Base-by-base conservation (phyloP, 2,888 invertebrate species). In the Rapana venosa region DNA sequence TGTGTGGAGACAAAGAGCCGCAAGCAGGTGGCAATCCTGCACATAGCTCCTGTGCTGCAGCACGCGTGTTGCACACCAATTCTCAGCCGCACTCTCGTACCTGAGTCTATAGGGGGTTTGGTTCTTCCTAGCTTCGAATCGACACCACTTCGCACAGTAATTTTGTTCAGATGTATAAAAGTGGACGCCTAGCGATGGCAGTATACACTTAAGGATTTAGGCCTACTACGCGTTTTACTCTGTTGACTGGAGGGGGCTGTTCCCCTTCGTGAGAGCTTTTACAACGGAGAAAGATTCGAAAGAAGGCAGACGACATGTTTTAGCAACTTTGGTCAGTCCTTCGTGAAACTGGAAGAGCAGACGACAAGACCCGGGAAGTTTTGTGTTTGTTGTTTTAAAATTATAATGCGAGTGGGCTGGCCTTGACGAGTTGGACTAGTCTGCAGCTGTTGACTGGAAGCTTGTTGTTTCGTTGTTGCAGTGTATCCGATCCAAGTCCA, bases 401-500 rank as follows among this genome's bases (percentile, higher is more conserved):
- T 47, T 47, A 47, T 2, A 2, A 47, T 5, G 47, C 47, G 8
- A 47, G 47, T 47, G 47, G 2, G 47, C 47, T 47, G 47, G 47
- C 47, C 47, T 47, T 47, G 47, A 47, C 47, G 47, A 5, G 47
- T 47, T 47, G 47, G 47, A 8, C 47, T 5, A 47, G 47, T 35
- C 17, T 56, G 26, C 58, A 30, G 30, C 56, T 56, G 22, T 58
- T 30, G 30, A 32, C 1, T 15, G 74, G 74, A 30, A n/a, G 77
- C 20, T 17, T 32, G 32, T 79, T 79, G 77, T 79, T 32, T n/a
- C 26, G 26, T 32, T 79, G 77, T 86, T 88, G 32, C 97, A 99
- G 99, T 99, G 99, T 96, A 99, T 99, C 96, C 97, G 98, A 96
- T 98, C 99, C 91, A 97, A 98, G 95, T 98, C 98, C 95, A 99